These are phyloP conservation scores for Pinna nobilis DNA, from an alignment of 1,140 invertebrate species.

Conservation along the genomic window DNA sequence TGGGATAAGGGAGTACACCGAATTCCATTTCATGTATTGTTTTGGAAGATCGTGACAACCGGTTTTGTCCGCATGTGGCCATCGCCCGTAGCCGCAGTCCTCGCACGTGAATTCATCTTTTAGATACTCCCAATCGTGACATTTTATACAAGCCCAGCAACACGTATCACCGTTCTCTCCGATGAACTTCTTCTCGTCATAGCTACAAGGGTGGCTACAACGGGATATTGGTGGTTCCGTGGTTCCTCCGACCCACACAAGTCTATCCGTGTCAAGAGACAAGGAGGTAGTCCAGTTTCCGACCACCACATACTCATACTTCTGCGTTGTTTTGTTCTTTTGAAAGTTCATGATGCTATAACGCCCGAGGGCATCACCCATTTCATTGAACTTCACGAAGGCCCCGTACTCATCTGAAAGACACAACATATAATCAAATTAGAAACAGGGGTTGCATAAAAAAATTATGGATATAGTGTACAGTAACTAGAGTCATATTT, in stretches of 20 bases:
- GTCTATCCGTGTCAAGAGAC: constrained; percentile 55
- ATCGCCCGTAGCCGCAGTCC: constrained; percentile 78
- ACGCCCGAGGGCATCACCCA: constrained; percentile 76
- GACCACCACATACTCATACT: constrained; percentile 67
- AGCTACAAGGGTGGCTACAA: constrained; percentile 80
- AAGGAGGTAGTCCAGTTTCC: constrained; percentile 66
- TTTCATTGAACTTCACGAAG: constrained; percentile 71
- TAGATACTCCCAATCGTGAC: constrained; percentile 80
- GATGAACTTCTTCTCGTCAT: constrained; percentile 90
- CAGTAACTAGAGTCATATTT: not conserved
- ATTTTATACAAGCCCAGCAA: constrained; percentile 82
- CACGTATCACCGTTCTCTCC: constrained; percentile 92
- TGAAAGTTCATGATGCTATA: constrained; percentile 76
- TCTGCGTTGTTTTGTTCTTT: constrained; percentile 53
- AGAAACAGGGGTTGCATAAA: not conserved
- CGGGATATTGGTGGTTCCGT: constrained; percentile 78
- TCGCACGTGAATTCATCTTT: constrained; percentile 80
- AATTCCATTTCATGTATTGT: constrained; percentile 79
- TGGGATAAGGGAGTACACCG: constrained; percentile 78
- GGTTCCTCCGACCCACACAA: constrained; percentile 68
- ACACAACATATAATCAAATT: not conserved
- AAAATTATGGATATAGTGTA: not conserved
- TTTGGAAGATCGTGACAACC: constrained; percentile 70
- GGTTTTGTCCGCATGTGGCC: constrained; percentile 71
- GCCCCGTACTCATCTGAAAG: constrained; percentile 70